phyloP scores from a whole-genome alignment of 2,888 invertebrate genomes.

The Melinopterus prodromus region DNA sequence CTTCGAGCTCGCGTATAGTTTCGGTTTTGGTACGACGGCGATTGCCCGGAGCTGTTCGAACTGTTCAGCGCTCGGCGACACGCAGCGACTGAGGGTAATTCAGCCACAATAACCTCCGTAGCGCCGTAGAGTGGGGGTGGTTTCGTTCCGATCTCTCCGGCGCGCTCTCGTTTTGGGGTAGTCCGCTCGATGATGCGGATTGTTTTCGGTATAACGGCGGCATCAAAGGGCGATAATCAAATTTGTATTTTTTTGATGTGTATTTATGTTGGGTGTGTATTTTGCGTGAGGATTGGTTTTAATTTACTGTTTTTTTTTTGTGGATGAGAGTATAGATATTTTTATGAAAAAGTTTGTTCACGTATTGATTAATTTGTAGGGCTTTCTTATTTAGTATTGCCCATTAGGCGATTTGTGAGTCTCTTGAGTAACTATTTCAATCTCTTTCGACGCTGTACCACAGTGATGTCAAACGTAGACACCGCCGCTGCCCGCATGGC shows the following conservation, averaged over 20 bases:
- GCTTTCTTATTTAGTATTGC: no score
- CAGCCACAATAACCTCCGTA: constrained; percentile 19
- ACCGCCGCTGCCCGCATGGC: no score
- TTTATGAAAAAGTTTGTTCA: no score
- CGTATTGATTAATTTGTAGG: no score
- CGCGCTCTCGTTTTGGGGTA: constrained; percentile 10
- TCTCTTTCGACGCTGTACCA: no score
- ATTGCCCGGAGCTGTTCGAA: constrained; percentile 12
- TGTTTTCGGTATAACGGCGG: neutral
- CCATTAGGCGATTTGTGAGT: no score
- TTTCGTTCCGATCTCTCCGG: constrained; percentile 6
- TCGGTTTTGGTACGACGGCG: neutral
- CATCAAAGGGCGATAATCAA: neutral
- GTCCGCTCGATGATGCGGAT: constrained; percentile 12
- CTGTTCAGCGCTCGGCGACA: constrained; percentile 6
- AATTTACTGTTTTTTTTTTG: no score
- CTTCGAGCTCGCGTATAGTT: constrained; percentile 8
- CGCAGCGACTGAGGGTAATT: constrained; percentile 21
- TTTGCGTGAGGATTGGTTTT: no score
- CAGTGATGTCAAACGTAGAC: no score
- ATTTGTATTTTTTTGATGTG: constrained; percentile 5
- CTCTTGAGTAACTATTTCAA: no score
- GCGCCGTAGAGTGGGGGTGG: constrained; percentile 22
- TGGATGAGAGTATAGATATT: no score
- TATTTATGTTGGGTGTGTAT: neutral